Evolutionary conservation across 1,140 invertebrate species (phyloP), one percentile per base, ranked within the genome.

Genomic region (Agraylea sexmaculata): DNA sequence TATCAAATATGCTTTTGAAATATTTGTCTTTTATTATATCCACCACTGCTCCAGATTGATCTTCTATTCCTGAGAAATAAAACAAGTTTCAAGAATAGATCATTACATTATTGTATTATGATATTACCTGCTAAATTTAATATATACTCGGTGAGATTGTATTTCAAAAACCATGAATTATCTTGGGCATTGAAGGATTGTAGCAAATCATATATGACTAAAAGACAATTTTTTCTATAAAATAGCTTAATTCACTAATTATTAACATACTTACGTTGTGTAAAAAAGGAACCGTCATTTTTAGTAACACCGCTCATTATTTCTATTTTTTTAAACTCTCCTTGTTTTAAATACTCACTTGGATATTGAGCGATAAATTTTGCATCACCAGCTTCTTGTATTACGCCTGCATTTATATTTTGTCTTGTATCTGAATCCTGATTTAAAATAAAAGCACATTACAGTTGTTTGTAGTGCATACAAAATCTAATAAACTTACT

Each of bases 201-300:
- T 17, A 43, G 12, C 6, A 20, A 11, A 33, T 49, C 43, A 40
- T 43, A 49, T 3, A 44, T 22, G 6, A 15, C 42, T 38, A 23
- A 27, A 44, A 44, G 13, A 32, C 37, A 37, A 20, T 5, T 16
- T 15, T 18, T 17, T 16, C 5, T 6, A 11, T 32, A 32, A 8
- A 16, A 41, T 18, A 10, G 12, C 39, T 41, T 15, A 27, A 41
- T 25, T 7, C 23, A 25, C 6, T 18, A 35, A 28, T 20, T 17
- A 19, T 6, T 34, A 33, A 34, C 2, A 18, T 6, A 32, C 21
- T 13, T 38, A 41, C 39, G 4, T 34, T 19, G 33, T 13, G 20
- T 21, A 17, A 41, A 25, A 25, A 45, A 49, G 20, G 47, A 49
- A 25, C 47, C 47, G 30, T 49, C 47, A 22, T 49, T 22, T 33